phyloP scores from a whole-genome alignment of 2,888 invertebrate genomes.

The Entomobrya multifasciata region DNA sequence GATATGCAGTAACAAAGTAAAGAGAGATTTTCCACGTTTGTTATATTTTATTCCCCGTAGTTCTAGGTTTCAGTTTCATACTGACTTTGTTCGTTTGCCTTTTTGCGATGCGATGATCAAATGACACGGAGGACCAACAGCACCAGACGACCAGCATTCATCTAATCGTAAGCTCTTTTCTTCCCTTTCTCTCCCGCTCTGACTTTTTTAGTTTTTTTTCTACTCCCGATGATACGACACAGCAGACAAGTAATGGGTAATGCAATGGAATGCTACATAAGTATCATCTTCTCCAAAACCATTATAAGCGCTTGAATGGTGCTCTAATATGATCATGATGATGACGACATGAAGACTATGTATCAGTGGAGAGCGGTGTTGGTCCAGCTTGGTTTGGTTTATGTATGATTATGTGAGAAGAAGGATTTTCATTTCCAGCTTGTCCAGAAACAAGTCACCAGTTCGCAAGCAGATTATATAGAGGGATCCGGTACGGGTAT shows the following conservation, averaged over 20 bases:
- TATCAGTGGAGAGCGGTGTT: neutral
- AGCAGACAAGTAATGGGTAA: constrained; percentile 42
- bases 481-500: constrained; percentile 30
- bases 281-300: constrained; percentile 63
- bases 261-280: constrained; percentile 61
- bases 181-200: neutral
- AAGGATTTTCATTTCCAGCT: constrained; percentile 48
- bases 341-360: constrained; percentile 17
- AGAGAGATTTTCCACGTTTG: no score
- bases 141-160: constrained; percentile 10
- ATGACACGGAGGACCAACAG: constrained; percentile 48
- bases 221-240: constrained; percentile 14
- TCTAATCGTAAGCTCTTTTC: constrained; percentile 30
- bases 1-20: no score
- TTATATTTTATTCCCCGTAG: no score
- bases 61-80: constrained; percentile 34
- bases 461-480: constrained; percentile 38
- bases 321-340: constrained; percentile 70
- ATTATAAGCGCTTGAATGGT: constrained; percentile 70
- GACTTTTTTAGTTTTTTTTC: constrained; percentile 9
- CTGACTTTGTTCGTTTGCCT: constrained; percentile 17
- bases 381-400: constrained; percentile 19
- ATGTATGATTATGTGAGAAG: constrained; percentile 39
- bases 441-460: neutral
- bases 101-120: constrained; percentile 53